A percentile compares a stretch with the other conserved stretches of the same genome.
Evolutionary conservation across 2,888 invertebrate genomes (phyloP).

Genomic region (Dryobotodes eremita): DNA sequence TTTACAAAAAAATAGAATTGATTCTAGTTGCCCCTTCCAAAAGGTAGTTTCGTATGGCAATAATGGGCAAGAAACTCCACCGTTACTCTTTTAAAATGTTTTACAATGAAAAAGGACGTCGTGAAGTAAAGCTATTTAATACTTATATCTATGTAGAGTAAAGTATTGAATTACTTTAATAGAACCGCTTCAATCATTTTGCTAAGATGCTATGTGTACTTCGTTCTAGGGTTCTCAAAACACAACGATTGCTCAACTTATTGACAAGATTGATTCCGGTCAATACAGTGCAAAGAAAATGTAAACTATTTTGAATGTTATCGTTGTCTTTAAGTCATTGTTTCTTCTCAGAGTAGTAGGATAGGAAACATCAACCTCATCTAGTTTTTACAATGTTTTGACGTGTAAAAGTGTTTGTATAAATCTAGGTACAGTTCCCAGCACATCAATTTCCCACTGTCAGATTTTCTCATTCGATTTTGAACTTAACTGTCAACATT

Average conservation of each 20-base stretch:
- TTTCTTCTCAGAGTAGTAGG: not conserved
- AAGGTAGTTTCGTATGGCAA: no score
- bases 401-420: not conserved
- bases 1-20: no score
- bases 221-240: slow-evolving; percentile 40
- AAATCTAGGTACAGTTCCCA: not conserved
- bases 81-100: no score
- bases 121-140: slow-evolving; percentile 35
- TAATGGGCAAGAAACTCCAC: no score
- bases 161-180: slow-evolving; percentile 60
- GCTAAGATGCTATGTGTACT: slow-evolving; percentile 55
- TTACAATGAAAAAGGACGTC: slow-evolving; percentile 14
- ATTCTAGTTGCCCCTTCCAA: no score
- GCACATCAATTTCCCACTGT: no score
- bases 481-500: no score
- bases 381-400: not conserved
- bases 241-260: not conserved
- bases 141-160: slow-evolving; percentile 21
- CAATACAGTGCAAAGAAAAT: not conserved
- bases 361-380: not conserved
- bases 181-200: slow-evolving; percentile 66
- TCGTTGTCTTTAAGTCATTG: not conserved
- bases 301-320: not conserved
- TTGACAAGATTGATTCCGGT: not conserved
- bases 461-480: no score